Base-by-base conservation (phyloP, 2,113 vertebrate genomes). In the Condylura cristata region DNA sequence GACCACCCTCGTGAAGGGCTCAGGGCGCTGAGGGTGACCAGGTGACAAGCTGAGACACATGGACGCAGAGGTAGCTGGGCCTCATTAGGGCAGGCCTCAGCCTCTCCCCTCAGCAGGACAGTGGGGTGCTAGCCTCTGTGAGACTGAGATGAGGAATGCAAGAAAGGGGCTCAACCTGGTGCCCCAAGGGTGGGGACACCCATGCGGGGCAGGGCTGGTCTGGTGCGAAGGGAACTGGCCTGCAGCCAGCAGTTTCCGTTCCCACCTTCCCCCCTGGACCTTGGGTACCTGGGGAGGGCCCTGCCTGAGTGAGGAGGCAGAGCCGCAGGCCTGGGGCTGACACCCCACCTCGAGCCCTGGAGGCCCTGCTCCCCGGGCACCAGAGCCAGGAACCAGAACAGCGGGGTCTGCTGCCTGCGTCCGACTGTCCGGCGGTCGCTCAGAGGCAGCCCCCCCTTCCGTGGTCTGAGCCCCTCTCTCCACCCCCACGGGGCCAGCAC, bases 181-280 rank as follows among this genome's bases (percentile, higher is more conserved):
- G 0, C 22, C 26, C 2, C 2, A 14, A 30, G 1, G 0, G 26
- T 8, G 30, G 74, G 20, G 28, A 3, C 34, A 34, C 26, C 16
- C 22, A 12, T 3, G 5, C 46, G 46, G 9, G 48, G 6, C 2
- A 2, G 24, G 26, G n/a, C n/a, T n/a, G n/a, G n/a, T n/a, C n/a
- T n/a, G n/a, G 8, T 22, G 65, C 11, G 26, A 51, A 18, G 32
- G 86, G 61, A 79, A 34, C n/a, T 10, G 5, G n/a, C 13, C 81
- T 22, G 76, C 16, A 0, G 56, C 26, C 7, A 53, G 44, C 41
- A 7, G 53, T 9, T 9, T 48, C 26, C 8, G 12, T 51, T 72
- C 14, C 65, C 48, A 37, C 71, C 58, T 82, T 22, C 72, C 65
- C 28, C 51, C 12, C 8, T 63, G 65, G 37, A 44, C 81, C 79